These are phyloP conservation scores for Sebastes vulpes DNA, from an alignment of 2,797 vertebrate species.

Conservation along the genomic window DNA sequence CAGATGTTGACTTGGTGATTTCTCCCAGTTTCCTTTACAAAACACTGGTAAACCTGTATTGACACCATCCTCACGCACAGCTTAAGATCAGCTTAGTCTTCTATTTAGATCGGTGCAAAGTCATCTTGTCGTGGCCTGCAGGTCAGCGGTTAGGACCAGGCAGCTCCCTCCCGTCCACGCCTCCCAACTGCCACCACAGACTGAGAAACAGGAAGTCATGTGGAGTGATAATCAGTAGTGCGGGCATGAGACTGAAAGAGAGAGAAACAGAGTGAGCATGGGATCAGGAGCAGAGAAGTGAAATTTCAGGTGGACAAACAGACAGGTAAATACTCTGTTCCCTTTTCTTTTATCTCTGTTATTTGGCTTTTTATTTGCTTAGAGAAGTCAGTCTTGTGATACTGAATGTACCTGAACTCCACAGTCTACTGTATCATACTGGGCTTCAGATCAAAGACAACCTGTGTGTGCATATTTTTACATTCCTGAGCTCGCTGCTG, in stretches of 20 bases:
- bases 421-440: not conserved
- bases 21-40: not conserved
- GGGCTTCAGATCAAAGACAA: slow-evolving; percentile 19
- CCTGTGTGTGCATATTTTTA: slow-evolving; percentile 6
- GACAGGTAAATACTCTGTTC: slow-evolving; percentile 58
- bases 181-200: slow-evolving; percentile 51
- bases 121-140: slow-evolving; percentile 14
- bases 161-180: slow-evolving; percentile 53
- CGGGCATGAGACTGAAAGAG: slow-evolving; percentile 29
- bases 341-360: not conserved
- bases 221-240: slow-evolving; percentile 50
- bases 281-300: slow-evolving; percentile 41
- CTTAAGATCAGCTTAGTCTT: slow-evolving; percentile 17
- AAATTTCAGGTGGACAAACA: slow-evolving; percentile 43
- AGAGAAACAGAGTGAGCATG: slow-evolving; percentile 25
- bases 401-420: not conserved
- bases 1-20: not conserved
- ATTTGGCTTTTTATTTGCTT: not conserved
- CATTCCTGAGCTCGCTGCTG: not conserved
- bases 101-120: slow-evolving; percentile 22
- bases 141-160: slow-evolving; percentile 41
- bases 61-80: not conserved
- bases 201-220: slow-evolving; percentile 66
- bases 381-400: not conserved
- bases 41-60: not conserved